Evolutionary conservation across 2,797 vertebrate species (phyloP).

Genomic region (Lophius americanus): DNA sequence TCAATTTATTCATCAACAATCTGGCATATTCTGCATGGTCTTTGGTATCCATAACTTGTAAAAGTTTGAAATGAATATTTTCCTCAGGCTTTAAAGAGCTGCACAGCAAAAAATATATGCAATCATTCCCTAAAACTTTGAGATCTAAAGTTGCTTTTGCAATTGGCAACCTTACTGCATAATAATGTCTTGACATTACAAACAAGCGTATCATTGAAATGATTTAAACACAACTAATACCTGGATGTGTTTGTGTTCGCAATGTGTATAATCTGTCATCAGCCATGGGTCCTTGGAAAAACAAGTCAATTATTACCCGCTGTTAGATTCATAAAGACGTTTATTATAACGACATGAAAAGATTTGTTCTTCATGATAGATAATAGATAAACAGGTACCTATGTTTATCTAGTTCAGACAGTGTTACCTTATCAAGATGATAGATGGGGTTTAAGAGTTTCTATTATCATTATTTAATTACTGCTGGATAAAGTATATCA

Average conservation of each 20-base stretch:
- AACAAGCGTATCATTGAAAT: constrained; percentile 9
- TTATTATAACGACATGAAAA: constrained; percentile 19
- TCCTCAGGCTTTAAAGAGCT: not conserved
- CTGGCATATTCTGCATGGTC: not conserved
- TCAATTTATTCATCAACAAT: not conserved
- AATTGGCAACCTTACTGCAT: constrained; percentile 15
- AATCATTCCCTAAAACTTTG: not conserved
- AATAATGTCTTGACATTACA: constrained; percentile 22
- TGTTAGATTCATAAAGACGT: constrained; percentile 27
- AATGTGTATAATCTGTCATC: constrained; percentile 37
- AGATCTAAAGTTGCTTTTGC: not conserved
- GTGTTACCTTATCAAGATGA: constrained; percentile 20
- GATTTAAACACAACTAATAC: constrained; percentile 34
- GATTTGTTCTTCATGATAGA: not conserved
- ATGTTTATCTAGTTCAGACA: too few relatives aligned
- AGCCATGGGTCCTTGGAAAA: constrained; percentile 43
- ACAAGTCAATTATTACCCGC: constrained; percentile 47
- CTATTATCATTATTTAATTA: constrained; percentile 26
- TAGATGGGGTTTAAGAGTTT: constrained; percentile 12
- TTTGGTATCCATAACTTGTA: not conserved
- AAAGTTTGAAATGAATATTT: not conserved
- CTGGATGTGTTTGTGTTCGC: constrained; percentile 22
- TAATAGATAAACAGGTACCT: too few relatives aligned
- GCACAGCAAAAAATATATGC: not conserved
- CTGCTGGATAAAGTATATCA: constrained; percentile 36